phyloP scores from a whole-genome alignment of 2,797 vertebrate species.

The Calcarius lapponicus region DNA sequence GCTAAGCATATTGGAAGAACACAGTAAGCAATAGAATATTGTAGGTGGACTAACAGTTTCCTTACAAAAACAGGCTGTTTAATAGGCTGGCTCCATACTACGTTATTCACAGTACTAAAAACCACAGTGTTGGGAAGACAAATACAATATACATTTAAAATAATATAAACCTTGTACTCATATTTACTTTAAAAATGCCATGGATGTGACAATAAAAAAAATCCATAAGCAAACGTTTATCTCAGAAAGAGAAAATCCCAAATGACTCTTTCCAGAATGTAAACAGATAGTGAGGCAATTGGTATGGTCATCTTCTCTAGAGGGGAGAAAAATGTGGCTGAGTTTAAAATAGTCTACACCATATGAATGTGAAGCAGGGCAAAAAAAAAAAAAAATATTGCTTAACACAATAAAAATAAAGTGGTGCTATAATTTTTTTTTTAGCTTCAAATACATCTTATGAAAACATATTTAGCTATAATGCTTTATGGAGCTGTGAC shows the following conservation, averaged over 20 bases:
- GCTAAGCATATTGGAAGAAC: conserved; percentile 82
- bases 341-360: conserved; percentile 42
- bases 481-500: background rate
- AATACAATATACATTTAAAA: conserved; percentile 85
- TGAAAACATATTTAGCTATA: conserved; percentile 4
- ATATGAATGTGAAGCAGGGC: background rate
- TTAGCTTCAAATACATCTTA: conserved; percentile 22
- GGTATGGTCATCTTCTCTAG: conserved; percentile 47
- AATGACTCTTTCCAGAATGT: conserved; percentile 50
- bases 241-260: conserved; percentile 69
- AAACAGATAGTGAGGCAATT: conserved; percentile 68
- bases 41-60: conserved; percentile 81
- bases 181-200: conserved; percentile 78
- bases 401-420: conserved; percentile 57
- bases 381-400: background rate
- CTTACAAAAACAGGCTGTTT: conserved; percentile 84
- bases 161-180: conserved; percentile 82
- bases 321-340: background rate
- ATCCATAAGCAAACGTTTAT: conserved; percentile 53
- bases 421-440: conserved; percentile 20
- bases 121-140: conserved; percentile 81
- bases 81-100: conserved; percentile 82
- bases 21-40: conserved; percentile 83
- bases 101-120: conserved; percentile 81
- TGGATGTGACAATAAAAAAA: conserved; percentile 79